Evolutionary conservation across 2,113 vertebrate species (phyloP), one percentile per base, ranked within the genome.

Genomic region (Oreocharis arfaki): DNA sequence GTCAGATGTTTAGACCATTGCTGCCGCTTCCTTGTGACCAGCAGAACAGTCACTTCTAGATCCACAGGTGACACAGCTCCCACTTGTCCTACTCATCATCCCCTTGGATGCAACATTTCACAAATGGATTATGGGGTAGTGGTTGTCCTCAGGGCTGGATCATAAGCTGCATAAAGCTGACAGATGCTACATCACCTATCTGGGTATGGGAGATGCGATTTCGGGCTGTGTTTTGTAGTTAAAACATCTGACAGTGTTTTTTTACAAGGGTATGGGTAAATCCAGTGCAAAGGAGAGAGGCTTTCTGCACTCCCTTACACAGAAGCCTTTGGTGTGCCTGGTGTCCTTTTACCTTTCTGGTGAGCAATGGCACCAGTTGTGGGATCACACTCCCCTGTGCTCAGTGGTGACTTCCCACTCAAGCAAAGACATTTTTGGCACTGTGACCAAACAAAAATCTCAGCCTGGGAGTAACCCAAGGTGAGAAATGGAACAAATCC

Each of bases 381-480:
- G n/a, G 27, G 13, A 23, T 46, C 68, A 65, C 50, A 57, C 7
- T 33, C 11, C 16, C 7, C 7, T 68, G n/a, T 60, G 39, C 6
- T 55, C 1, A 1, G 0, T 35, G 24, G 4, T 44, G 76, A 59
- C 63, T 78, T 53, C 23, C 47, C 16, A 41, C 23, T 55, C 16
- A 71, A 47, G 9, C 6, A 77, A 79, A 53, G 12, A 22, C 13
- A 13, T 57, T 74, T 74, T 70, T 67, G 28, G 12, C 28, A 41
- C 5, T 19, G 18, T 78, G 27, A 55, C 22, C 14, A 50, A 42
- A 64, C 26, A 26, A 70, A 74, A 71, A n/a, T 59, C 33, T 3
- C 56, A 71, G 7, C 7, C 50, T 3, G 1, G 18, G 5, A 83
- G 15, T 22, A 77, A 28, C 6, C 5, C 0, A 0, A 87, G 32